These are phyloP conservation scores for Oncorhynchus keta DNA, from an alignment of 2,113 vertebrate species.

Conservation along the genomic window DNA sequence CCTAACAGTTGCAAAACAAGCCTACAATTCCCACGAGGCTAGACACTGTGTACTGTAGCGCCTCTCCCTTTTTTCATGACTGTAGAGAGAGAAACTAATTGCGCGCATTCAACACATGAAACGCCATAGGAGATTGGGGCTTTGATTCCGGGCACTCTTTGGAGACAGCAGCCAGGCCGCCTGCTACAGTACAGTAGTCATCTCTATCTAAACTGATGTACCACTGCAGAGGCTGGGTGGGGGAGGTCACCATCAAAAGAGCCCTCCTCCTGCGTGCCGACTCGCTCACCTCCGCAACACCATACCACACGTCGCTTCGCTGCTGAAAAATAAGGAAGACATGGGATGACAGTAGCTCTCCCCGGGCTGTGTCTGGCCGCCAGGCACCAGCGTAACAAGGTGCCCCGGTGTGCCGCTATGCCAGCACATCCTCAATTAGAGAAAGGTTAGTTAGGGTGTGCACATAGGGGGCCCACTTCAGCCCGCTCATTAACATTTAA, in stretches of 20 bases:
- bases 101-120: neutral
- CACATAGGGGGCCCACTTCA: neutral
- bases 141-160: neutral
- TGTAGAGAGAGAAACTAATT: neutral
- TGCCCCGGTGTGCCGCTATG: neutral
- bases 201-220: neutral
- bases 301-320: neutral
- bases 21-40: neutral
- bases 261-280: neutral
- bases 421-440: slow-evolving; percentile 16
- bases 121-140: neutral
- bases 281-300: neutral
- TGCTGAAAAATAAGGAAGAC: neutral
- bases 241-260: neutral
- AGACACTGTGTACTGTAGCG: neutral
- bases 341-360: neutral
- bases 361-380: neutral
- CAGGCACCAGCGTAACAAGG: neutral
- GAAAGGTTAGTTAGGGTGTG: slow-evolving; percentile 29
- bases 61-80: neutral
- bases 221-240: neutral
- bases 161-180: too few species aligned
- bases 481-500: slow-evolving; percentile 22
- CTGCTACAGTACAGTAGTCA: too few species aligned
- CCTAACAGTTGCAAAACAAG: neutral